Conservation (phyloP, 2,888 invertebrate species). For the Alsophila aescularia region DNA sequence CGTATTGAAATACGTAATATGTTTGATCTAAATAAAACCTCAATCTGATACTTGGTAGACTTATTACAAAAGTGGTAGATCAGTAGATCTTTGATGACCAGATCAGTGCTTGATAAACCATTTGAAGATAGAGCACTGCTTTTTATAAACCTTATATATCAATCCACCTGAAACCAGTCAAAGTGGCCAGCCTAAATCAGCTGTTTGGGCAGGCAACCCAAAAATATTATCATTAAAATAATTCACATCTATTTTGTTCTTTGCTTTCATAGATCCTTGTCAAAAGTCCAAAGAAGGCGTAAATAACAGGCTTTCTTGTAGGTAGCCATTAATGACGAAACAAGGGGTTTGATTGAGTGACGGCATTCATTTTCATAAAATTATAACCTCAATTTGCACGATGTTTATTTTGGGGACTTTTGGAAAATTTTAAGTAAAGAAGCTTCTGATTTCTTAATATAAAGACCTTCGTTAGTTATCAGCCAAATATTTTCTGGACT, state of each 20-base stretch:
- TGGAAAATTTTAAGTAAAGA: neutral
- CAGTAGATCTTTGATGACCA: no score
- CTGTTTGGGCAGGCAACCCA: no score
- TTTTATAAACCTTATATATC: no score
- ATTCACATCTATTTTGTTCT: conserved; percentile 1
- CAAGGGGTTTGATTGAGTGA: conserved; percentile 38
- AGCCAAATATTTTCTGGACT: no score
- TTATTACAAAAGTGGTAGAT: no score
- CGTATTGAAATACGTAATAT: no score
- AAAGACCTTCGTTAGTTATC: neutral
- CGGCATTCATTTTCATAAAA: conserved; percentile 39
- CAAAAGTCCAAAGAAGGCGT: conserved; percentile 23
- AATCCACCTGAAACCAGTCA: no score
- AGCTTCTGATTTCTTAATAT: neutral
- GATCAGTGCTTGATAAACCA: no score
- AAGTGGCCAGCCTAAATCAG: no score
- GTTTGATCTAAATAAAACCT: no score
- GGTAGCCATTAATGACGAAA: conserved; percentile 35
- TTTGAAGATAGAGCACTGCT: no score
- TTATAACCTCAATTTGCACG: conserved; percentile 31
- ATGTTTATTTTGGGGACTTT: conserved; percentile 16
- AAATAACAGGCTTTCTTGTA: conserved; percentile 37
- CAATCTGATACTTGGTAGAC: no score
- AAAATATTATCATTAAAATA: neutral
- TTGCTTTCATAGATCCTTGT: neutral